Conservation (phyloP, 35 echinoderm and acorn worm genomes). For the Anneissia japonica region DNA sequence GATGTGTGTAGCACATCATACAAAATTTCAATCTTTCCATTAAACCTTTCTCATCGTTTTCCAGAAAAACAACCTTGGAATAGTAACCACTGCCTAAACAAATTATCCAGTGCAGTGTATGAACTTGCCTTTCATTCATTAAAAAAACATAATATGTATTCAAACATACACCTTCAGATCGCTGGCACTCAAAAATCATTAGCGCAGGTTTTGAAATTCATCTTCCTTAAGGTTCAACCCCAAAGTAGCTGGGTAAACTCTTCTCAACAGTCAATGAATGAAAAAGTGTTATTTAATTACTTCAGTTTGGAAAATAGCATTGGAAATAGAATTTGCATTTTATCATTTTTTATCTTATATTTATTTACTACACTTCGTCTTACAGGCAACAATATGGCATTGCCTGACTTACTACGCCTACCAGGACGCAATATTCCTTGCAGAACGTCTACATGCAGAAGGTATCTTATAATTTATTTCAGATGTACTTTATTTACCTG, state of each 20-base stretch:
- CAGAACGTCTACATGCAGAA: slow-evolving; percentile 90
- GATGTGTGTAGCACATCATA: no score
- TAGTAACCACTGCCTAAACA: no score
- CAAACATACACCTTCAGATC: no score
- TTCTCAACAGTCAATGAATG: neutral
- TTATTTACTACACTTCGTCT: neutral
- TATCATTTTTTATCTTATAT: neutral
- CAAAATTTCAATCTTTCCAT: no score
- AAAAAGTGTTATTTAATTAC: neutral
- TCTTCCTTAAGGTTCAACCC: neutral
- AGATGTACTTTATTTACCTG: neutral
- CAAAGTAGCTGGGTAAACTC: neutral
- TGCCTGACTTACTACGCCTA: slow-evolving; percentile 93
- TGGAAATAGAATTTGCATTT: neutral
- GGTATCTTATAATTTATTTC: slow-evolving; percentile 34
- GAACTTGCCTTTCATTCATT: no score
- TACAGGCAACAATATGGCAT: slow-evolving; percentile 96
- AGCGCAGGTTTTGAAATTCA: neutral
- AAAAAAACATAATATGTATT: no score
- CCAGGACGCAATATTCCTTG: slow-evolving; percentile 76
- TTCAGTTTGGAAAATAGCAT: neutral
- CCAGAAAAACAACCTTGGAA: no score
- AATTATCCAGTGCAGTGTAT: no score
- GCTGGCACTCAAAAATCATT: neutral
- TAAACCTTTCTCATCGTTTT: no score